Percentiles rank a stretch among this genome's conserved stretches.
Evolutionary conservation across 2,888 invertebrate genomes (phyloP).

Genomic region (Glaucopsyche alexis): DNA sequence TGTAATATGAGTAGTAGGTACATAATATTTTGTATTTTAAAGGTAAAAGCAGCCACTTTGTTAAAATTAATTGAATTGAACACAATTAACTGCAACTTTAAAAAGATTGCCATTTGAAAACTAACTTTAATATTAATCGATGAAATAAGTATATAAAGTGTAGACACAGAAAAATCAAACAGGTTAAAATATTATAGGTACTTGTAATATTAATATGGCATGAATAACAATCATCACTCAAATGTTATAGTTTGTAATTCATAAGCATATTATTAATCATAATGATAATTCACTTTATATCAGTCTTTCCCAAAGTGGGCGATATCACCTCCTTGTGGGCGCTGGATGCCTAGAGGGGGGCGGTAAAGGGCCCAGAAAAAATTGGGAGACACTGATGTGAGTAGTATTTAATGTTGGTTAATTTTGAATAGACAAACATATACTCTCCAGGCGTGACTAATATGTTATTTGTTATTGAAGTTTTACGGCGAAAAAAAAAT

Average conservation of each 20-base stretch:
- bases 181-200: not conserved
- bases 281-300: not conserved
- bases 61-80: not conserved
- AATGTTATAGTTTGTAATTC: constrained; percentile 1
- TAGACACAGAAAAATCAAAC: not conserved
- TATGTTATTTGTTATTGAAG: too few relatives aligned
- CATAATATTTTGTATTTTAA: not conserved
- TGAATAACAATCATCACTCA: not conserved
- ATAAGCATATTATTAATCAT: not conserved
- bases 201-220: constrained; percentile 11
- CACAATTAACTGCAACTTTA: not conserved
- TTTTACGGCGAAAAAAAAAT: too few relatives aligned
- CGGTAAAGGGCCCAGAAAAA: too few relatives aligned
- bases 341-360: too few relatives aligned
- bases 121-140: not conserved
- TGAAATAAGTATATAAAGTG: not conserved
- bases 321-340: too few relatives aligned
- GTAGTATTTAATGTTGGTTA: too few relatives aligned
- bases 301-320: too few relatives aligned
- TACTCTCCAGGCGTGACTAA: too few relatives aligned
- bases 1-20: not conserved
- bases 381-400: too few relatives aligned
- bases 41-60: not conserved
- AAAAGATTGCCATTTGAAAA: not conserved
- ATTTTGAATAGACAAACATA: too few relatives aligned